Base-by-base conservation (phyloP, 2,797 vertebrate genomes). In the Poeciliopsis infans region DNA sequence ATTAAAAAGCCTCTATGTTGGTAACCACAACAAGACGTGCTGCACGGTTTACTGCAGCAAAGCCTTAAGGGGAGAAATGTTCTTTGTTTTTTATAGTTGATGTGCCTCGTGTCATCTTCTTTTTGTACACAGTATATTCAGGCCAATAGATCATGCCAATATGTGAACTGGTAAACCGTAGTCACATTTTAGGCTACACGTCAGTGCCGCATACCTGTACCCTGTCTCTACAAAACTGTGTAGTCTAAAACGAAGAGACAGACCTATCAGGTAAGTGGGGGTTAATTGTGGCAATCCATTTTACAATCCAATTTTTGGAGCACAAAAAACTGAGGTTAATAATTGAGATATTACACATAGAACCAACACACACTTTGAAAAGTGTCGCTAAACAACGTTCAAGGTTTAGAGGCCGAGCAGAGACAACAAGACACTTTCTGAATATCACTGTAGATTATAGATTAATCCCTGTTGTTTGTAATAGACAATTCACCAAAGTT, bases 11-110 rank as follows among this genome's bases (percentile, higher is more conserved):
- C 79, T 80, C 70, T 2, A 61, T 83, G 79, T 85, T 81, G 66
- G 81, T 61, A 79, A 87, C 87, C 86, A 75, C 87, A 87, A 78
- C 90, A 78, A 85, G 76, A 83, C 49, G 61, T 11, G 75, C 79
- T 81, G 53, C 69, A 70, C 3, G 79, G 84, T 79, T 79, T 81
- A 87, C 76, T 81, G 83, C 74, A 81, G 51, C 76, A 83, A 83
- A 77, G 68, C 80, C 70, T 64, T 25, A 73, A 82, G 73, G 23
- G 31, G 36, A 69, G 20, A n/a, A 3, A 25, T 25, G 23, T 41
- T 25, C 10, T 13, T 41, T 68, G 18, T 41, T 36, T 36, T 36
- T 36, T 23, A 20, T 8, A 64, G 18, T 4, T 10, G 59, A 20
- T 20, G 20, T 36, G 7, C 18, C 16, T 64, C 16, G 7, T 64